Conservation (phyloP, 2,113 vertebrate genomes). For the Cryptotis parvus region DNA sequence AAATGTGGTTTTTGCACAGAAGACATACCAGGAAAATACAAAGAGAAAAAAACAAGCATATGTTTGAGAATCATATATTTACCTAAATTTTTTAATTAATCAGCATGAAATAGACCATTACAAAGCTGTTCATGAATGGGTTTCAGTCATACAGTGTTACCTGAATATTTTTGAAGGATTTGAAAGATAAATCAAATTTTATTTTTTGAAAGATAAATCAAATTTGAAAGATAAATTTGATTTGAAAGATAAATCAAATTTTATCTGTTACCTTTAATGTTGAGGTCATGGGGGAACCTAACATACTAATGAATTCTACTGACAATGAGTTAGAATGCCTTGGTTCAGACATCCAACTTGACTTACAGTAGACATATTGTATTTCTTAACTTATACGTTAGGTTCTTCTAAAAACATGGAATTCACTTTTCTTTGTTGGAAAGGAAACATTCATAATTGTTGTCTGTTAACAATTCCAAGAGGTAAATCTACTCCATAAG, state of each 20-base stretch:
- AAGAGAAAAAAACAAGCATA: background rate
- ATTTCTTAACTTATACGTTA: slow-evolving; percentile 19
- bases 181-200: slow-evolving; percentile 20
- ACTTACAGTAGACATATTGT: slow-evolving; percentile 22
- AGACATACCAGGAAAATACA: slow-evolving; percentile 16
- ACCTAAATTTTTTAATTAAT: slow-evolving; percentile 2
- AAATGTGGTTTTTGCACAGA: background rate
- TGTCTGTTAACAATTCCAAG: background rate
- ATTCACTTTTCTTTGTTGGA: background rate
- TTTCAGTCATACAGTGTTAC: too few relatives aligned
- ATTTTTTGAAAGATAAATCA: slow-evolving; percentile 25
- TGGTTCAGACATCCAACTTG: background rate
- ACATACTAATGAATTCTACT: background rate
- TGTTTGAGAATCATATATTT: background rate
- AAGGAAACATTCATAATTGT: background rate
- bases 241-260: slow-evolving; percentile 20
- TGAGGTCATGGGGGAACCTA: background rate
- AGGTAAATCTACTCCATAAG: background rate
- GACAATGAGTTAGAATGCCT: background rate
- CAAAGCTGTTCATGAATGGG: too few relatives aligned
- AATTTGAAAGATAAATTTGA: too few relatives aligned
- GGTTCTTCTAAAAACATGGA: background rate
- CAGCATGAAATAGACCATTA: too few relatives aligned
- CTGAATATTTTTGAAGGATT: slow-evolving; percentile 6
- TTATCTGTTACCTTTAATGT: background rate